Evolutionary conservation across 2,888 invertebrate species (phyloP).

Genomic region (Fissipunctia ypsillon): DNA sequence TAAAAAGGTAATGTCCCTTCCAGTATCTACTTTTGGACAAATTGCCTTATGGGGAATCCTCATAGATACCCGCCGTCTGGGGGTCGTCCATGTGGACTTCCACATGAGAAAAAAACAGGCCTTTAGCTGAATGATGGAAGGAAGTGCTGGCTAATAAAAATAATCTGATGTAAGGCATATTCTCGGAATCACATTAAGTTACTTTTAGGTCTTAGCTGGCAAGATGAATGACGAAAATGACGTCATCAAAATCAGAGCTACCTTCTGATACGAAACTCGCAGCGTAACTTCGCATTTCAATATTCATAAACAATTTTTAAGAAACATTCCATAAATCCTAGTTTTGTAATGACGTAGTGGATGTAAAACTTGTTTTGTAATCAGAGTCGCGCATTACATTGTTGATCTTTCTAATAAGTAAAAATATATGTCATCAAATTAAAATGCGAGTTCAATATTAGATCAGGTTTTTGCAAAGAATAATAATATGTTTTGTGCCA

Average conservation of each 20-base stretch:
- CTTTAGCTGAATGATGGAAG: no score
- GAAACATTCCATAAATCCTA: neutral
- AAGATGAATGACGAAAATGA: conserved; percentile 8
- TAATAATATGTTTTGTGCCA: neutral
- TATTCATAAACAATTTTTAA: neutral
- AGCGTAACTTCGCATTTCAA: neutral
- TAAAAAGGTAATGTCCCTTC: neutral
- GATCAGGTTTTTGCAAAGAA: neutral
- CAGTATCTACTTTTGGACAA: neutral
- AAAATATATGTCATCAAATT: neutral
- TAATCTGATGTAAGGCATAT: neutral
- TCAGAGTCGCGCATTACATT: neutral
- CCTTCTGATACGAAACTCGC: neutral
- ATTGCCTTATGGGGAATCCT: neutral
- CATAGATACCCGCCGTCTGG: neutral
- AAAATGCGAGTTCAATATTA: neutral
- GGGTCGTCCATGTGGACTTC: neutral
- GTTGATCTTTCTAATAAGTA: neutral
- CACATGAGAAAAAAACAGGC: neutral
- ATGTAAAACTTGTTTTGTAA: conserved; percentile 29
- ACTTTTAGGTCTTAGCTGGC: conserved; percentile 1
- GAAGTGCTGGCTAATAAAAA: neutral
- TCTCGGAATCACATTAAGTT: conserved; percentile 7
- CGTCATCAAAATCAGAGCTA: conserved; percentile 1
- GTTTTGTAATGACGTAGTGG: conserved; percentile 8